A percentile compares a stretch with the other conserved stretches of the same genome.
phyloP scores from a whole-genome alignment of 2,113 vertebrate genomes.

The Sinocyclocheilus grahami region DNA sequence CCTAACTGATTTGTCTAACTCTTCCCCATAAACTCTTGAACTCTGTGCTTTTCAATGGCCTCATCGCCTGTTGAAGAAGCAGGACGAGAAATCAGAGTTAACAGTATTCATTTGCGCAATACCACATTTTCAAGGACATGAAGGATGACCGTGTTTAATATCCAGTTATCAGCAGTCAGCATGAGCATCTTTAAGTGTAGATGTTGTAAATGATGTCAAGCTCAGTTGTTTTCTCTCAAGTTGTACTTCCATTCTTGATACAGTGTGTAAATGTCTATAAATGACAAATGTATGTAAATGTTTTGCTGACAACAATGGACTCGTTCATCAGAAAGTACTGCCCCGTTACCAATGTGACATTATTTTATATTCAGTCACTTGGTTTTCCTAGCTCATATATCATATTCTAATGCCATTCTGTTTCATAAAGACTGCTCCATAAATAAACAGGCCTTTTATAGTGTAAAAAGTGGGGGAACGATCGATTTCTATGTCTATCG shows the following conservation, averaged over 20 bases:
- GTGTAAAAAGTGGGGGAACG: slow-evolving; percentile 77
- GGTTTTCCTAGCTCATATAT: slow-evolving; percentile 90
- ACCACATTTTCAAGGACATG: slow-evolving; percentile 81
- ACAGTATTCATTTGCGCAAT: slow-evolving; percentile 61
- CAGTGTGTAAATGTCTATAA: slow-evolving; percentile 84
- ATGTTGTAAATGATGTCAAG: slow-evolving; percentile 89
- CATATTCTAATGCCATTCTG: slow-evolving; percentile 87
- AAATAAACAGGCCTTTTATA: slow-evolving; percentile 97
- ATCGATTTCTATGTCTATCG: slow-evolving; percentile 99
- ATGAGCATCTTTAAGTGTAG: slow-evolving; percentile 89
- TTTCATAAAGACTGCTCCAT: slow-evolving; percentile 52
- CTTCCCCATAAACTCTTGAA: slow-evolving; percentile 11
- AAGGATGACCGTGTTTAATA: slow-evolving; percentile 86
- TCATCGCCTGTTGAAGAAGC: slow-evolving; percentile 50
- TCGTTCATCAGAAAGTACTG: slow-evolving; percentile 68
- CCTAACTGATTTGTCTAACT: too few relatives aligned
- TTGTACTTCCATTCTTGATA: slow-evolving; percentile 80
- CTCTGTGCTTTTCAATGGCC: slow-evolving; percentile 54
- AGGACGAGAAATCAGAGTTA: slow-evolving; percentile 60
- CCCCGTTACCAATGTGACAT: slow-evolving; percentile 82
- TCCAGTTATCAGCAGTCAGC: slow-evolving; percentile 65
- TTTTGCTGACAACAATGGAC: slow-evolving; percentile 76
- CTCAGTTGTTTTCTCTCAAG: slow-evolving; percentile 85
- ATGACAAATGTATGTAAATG: slow-evolving; percentile 75
- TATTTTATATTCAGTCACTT: slow-evolving; percentile 96